These are phyloP conservation scores for Coturnix japonica DNA, from an alignment of 2,113 vertebrate species.

Conservation along the genomic window DNA sequence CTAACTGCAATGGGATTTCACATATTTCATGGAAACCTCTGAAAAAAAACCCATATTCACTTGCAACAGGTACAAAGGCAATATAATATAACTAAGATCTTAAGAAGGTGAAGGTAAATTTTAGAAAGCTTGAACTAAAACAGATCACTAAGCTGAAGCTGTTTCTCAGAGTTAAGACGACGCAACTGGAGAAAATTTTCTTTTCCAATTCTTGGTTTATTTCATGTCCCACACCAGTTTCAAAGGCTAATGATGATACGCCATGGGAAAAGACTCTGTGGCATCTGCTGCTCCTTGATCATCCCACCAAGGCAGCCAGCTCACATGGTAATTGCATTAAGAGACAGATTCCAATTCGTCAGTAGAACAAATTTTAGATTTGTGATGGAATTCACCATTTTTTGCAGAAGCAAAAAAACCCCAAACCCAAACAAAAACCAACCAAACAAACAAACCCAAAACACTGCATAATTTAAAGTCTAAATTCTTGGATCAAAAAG, in stretches of 20 bases:
- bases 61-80: not conserved
- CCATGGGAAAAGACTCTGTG: not conserved
- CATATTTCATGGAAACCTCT: not conserved
- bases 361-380: not conserved
- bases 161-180: not conserved
- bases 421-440: no score
- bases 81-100: not conserved
- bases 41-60: not conserved
- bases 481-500: not conserved
- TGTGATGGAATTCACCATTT: not conserved
- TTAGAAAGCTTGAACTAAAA: not conserved
- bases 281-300: not conserved
- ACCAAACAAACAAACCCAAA: not conserved
- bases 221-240: not conserved
- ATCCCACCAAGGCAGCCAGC: not conserved
- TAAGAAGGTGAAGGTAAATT: not conserved
- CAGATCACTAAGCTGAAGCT: not conserved
- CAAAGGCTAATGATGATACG: not conserved
- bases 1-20: not conserved
- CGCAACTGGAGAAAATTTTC: rapidly evolving
- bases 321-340: not conserved
- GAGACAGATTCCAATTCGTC: not conserved
- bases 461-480: not conserved
- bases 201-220: not conserved
- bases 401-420: not conserved